A percentile compares a stretch with the other conserved stretches of the same genome.
Evolutionary conservation across 1,140 invertebrate genomes (phyloP).

Genomic region (Drosophila kepulauana): DNA sequence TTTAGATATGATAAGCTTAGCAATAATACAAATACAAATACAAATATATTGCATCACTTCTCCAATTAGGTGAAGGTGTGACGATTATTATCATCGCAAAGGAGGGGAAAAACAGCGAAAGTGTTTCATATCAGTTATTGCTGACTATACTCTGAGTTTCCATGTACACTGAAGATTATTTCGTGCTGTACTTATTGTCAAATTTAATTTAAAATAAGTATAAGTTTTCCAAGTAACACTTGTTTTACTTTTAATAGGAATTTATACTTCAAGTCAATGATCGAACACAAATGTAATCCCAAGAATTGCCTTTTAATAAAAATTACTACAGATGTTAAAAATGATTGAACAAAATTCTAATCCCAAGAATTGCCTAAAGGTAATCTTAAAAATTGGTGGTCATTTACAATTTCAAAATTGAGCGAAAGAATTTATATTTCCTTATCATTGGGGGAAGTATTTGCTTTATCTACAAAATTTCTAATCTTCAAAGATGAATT

Average conservation of each 20-base stretch:
- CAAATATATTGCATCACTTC: conserved; percentile 28
- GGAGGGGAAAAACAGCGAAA: background rate
- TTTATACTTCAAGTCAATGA: background rate
- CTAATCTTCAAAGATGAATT: too few species aligned
- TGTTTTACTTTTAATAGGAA: background rate
- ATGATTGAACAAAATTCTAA: too few species aligned
- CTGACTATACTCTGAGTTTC: background rate
- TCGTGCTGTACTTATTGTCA: background rate
- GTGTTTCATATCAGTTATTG: conserved; percentile 8
- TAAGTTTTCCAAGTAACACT: background rate
- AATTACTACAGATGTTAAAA: too few species aligned
- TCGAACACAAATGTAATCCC: too few species aligned
- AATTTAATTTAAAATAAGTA: background rate
- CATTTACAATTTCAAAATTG: too few species aligned
- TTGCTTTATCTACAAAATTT: too few species aligned
- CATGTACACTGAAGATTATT: background rate
- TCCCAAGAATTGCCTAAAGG: too few species aligned
- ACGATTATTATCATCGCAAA: too few species aligned
- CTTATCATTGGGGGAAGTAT: too few species aligned
- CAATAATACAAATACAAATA: background rate
- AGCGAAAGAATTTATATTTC: too few species aligned
- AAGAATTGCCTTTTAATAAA: too few species aligned
- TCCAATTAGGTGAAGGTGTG: background rate
- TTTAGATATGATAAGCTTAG: conserved; percentile 6
- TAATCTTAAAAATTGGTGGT: too few species aligned